phyloP scores from a whole-genome alignment of 2,888 invertebrate genomes.

The Torymus tubicola region DNA sequence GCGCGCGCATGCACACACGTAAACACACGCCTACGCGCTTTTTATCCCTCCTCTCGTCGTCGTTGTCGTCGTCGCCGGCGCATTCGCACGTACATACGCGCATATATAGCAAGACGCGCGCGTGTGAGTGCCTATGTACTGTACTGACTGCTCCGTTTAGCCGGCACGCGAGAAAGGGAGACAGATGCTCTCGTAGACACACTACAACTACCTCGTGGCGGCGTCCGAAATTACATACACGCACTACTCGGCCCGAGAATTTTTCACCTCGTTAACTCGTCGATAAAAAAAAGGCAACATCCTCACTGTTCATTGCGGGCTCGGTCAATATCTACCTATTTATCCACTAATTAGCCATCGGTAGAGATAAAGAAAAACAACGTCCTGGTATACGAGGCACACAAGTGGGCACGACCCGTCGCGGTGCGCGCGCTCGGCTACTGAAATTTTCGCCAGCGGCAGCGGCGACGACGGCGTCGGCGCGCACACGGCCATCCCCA shows the following conservation, averaged over 20 bases:
- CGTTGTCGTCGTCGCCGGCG: too few species aligned
- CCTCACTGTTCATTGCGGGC: too few species aligned
- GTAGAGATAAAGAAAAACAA: too few species aligned
- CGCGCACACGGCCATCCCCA: background rate
- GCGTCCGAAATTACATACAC: background rate
- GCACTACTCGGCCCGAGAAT: too few species aligned
- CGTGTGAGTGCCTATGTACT: background rate
- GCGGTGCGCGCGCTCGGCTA: constrained; percentile 11
- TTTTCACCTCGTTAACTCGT: too few species aligned
- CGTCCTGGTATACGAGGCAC: too few species aligned
- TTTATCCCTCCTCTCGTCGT: background rate
- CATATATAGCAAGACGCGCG: too few species aligned
- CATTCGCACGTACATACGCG: too few species aligned
- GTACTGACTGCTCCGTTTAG: background rate
- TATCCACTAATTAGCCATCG: too few species aligned
- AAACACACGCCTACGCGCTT: constrained; percentile 12
- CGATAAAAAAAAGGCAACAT: too few species aligned
- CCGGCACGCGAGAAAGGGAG: background rate
- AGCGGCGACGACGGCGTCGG: background rate
- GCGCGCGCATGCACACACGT: constrained; percentile 16
- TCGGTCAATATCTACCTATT: too few species aligned
- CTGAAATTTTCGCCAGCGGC: constrained; percentile 18
- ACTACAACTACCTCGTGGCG: background rate
- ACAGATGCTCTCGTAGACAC: background rate
- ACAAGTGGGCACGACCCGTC: background rate